Percentiles rank a stretch among this genome's conserved stretches.
phyloP scores from a whole-genome alignment of 2,888 invertebrate species.

The Epinotia brunnichana region DNA sequence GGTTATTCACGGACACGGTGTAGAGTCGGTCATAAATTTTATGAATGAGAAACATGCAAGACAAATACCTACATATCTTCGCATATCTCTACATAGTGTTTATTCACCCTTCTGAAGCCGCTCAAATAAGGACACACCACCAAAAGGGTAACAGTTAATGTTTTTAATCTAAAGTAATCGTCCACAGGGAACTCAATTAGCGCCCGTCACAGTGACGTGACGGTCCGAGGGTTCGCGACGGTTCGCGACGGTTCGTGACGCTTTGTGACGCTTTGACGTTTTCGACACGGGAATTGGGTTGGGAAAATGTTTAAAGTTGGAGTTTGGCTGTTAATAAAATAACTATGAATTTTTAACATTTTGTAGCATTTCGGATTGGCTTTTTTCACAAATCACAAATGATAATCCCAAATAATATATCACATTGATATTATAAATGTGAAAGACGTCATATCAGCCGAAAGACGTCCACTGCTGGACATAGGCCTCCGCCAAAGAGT shows the following conservation, averaged over 20 bases:
- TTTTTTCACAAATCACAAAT: background rate
- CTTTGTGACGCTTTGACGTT: background rate
- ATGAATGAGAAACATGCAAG: no score
- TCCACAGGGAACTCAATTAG: conserved; percentile 14
- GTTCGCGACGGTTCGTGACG: background rate
- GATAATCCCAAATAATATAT: no score
- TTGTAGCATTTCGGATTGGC: background rate
- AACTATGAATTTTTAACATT: background rate
- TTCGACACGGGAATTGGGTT: conserved; percentile 6
- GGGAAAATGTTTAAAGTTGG: background rate
- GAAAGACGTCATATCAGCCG: no score
- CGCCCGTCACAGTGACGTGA: conserved; percentile 7
- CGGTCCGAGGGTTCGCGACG: conserved; percentile 1
- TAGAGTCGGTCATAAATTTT: no score
- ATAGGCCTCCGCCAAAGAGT: no score
- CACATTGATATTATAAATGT: no score
- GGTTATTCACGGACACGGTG: no score
- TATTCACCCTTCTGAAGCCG: background rate
- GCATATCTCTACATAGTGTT: no score
- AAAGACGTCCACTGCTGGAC: no score
- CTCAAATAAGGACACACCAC: background rate
- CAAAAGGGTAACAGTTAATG: conserved; percentile 4
- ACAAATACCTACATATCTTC: no score
- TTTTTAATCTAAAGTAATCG: conserved; percentile 21
- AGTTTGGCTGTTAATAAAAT: background rate